phyloP scores from a whole-genome alignment of 2,888 invertebrate species.

The Opisthograptis luteolata region DNA sequence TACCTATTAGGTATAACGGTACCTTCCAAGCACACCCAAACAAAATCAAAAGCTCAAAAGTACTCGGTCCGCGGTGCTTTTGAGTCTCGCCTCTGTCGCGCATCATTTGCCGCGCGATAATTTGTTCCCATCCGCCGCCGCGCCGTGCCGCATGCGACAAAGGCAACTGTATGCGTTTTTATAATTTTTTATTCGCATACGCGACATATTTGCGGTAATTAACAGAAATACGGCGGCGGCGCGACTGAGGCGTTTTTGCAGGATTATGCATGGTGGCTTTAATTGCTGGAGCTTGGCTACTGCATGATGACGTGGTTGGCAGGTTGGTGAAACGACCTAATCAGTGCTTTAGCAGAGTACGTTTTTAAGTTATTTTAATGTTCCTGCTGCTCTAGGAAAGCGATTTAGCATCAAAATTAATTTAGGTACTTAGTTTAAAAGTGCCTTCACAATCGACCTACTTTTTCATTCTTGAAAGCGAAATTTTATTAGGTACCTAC shows the following conservation, averaged over 20 bases:
- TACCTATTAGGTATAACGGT: too few species aligned
- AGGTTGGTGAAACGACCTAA: too few species aligned
- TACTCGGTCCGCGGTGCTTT: slow-evolving; percentile 48
- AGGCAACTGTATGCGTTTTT: slow-evolving; percentile 27
- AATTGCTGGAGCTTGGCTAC: slow-evolving; percentile 31
- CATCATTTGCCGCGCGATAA: slow-evolving; percentile 62
- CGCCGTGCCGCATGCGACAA: slow-evolving; percentile 34
- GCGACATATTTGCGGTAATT: slow-evolving; percentile 78
- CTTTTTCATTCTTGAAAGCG: too few species aligned
- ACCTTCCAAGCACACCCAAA: neutral
- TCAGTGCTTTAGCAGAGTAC: too few species aligned
- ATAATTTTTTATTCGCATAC: slow-evolving; percentile 35
- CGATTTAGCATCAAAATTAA: too few species aligned
- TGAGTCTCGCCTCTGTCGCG: slow-evolving; percentile 50
- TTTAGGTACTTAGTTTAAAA: too few species aligned
- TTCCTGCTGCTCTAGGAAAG: too few species aligned
- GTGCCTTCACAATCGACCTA: too few species aligned
- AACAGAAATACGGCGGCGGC: slow-evolving; percentile 67
- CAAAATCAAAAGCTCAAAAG: slow-evolving; percentile 38
- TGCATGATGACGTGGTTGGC: slow-evolving; percentile 16
- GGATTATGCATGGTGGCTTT: slow-evolving; percentile 33
- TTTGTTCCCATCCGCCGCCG: slow-evolving; percentile 56
- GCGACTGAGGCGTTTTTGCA: slow-evolving; percentile 52
- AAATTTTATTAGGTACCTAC: too few species aligned
- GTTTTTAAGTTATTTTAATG: too few species aligned